Evolutionary conservation across 2,113 vertebrate species (phyloP).

Genomic region (Psittacula cyanocephala): DNA sequence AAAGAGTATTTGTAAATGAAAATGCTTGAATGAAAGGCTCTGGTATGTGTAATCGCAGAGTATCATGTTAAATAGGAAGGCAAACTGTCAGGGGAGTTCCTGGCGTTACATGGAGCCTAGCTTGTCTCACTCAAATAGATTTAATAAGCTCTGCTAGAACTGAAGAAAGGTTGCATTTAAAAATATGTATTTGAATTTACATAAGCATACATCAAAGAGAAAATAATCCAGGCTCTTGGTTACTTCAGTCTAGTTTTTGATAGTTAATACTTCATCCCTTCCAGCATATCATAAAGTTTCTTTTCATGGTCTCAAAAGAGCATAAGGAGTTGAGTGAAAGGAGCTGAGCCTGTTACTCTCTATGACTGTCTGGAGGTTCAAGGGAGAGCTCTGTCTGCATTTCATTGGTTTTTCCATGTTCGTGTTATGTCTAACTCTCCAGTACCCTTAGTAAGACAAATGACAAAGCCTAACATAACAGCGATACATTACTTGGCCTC

Average conservation of each 20-base stretch:
- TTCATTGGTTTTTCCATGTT: background rate
- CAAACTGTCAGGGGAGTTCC: conserved; percentile 46
- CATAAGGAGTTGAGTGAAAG: conserved; percentile 2
- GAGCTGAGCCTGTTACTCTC: background rate
- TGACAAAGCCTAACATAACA: background rate
- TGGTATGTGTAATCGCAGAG: conserved; percentile 51
- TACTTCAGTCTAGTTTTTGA: conserved; percentile 31
- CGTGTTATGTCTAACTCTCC: background rate
- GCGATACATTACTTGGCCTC: background rate
- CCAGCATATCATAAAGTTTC: conserved; percentile 36
- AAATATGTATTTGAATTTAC: conserved; percentile 46
- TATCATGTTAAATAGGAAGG: conserved; percentile 46
- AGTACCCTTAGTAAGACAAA: background rate
- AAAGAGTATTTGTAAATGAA: conserved; percentile 52
- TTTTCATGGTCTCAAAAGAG: conserved; percentile 15
- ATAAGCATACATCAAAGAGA: conserved; percentile 45
- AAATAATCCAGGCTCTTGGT: conserved; percentile 11
- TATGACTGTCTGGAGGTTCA: background rate
- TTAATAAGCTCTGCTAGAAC: conserved; percentile 39
- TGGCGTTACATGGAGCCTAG: conserved; percentile 8
- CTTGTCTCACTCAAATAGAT: conserved; percentile 42
- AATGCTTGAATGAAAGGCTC: conserved; percentile 50
- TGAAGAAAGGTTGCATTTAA: conserved; percentile 56
- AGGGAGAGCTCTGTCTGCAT: background rate
- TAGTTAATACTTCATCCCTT: conserved; percentile 45